Evolutionary conservation across 1,140 invertebrate species (phyloP).

Genomic region (Eumeta japonica): DNA sequence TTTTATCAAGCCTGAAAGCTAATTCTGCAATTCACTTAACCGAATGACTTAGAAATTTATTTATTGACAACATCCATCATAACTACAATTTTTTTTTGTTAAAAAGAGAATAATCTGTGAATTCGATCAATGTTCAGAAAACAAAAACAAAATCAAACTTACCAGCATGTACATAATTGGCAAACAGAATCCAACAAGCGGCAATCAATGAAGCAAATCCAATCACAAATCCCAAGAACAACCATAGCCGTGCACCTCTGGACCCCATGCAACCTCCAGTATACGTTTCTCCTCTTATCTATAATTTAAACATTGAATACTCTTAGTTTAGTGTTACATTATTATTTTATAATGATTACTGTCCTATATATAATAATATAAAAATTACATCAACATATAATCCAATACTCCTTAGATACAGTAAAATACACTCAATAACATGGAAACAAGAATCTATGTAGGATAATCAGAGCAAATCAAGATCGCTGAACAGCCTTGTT

Average conservation of each 20-base stretch:
- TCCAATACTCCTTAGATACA: no score
- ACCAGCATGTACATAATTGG: conserved; percentile 64
- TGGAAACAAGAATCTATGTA: no score
- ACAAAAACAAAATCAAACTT: no score
- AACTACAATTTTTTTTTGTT: no score
- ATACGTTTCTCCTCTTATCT: conserved; percentile 82
- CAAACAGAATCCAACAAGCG: conserved; percentile 94
- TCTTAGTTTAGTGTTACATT: not conserved
- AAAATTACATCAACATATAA: not conserved
- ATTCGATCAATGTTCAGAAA: no score
- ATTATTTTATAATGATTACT: not conserved
- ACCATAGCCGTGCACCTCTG: conserved; percentile 88
- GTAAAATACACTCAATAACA: not conserved
- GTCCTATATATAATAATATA: not conserved
- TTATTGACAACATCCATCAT: no score
- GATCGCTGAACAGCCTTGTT: no score
- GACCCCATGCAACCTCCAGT: conserved; percentile 86
- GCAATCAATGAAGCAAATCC: conserved; percentile 95
- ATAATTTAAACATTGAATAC: conserved; percentile 9
- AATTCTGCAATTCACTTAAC: no score
- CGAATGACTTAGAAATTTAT: no score
- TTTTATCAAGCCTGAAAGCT: no score
- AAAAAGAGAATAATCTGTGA: no score
- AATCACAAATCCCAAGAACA: conserved; percentile 94
- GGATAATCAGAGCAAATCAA: no score